These are phyloP conservation scores for Rhagonycha fulva DNA, from an alignment of 2,888 invertebrate species.

Conservation along the genomic window DNA sequence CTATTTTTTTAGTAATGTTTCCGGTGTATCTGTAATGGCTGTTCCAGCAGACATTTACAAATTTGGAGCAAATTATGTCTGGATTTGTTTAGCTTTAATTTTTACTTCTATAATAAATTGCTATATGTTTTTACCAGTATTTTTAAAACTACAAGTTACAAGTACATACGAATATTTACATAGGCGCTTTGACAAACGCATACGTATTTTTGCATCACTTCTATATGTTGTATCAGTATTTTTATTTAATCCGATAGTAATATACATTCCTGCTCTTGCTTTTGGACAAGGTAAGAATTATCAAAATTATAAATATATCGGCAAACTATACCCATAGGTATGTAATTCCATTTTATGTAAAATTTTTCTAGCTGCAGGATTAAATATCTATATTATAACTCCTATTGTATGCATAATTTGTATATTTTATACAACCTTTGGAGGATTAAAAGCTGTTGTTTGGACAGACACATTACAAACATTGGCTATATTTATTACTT, in stretches of 20 bases:
- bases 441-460: conserved; percentile 68
- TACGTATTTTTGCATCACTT: conserved; percentile 61
- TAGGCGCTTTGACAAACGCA: conserved; percentile 61
- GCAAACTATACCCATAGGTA: too few relatives aligned
- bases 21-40: conserved; percentile 74
- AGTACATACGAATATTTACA: conserved; percentile 68
- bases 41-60: conserved; percentile 76
- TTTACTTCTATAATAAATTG: conserved; percentile 43
- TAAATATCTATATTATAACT: conserved; percentile 66
- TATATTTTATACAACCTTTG: conserved; percentile 75
- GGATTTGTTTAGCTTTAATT: conserved; percentile 54
- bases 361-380: conserved; percentile 66
- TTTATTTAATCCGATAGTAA: conserved; percentile 63
- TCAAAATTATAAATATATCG: background rate
- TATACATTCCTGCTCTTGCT: conserved; percentile 67
- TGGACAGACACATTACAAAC: conserved; percentile 66
- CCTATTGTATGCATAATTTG: conserved; percentile 70
- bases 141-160: conserved; percentile 66
- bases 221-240: conserved; percentile 61
- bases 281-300: conserved; percentile 61
- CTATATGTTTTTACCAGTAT: conserved; percentile 35
- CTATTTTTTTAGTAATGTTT: conserved; percentile 64
- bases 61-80: conserved; percentile 68
- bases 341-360: background rate
- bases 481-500: conserved; percentile 59